Evolutionary conservation across 2,797 vertebrate species (phyloP), one percentile per base, ranked within the genome.

Genomic region (Bryconaethiops microstoma): DNA sequence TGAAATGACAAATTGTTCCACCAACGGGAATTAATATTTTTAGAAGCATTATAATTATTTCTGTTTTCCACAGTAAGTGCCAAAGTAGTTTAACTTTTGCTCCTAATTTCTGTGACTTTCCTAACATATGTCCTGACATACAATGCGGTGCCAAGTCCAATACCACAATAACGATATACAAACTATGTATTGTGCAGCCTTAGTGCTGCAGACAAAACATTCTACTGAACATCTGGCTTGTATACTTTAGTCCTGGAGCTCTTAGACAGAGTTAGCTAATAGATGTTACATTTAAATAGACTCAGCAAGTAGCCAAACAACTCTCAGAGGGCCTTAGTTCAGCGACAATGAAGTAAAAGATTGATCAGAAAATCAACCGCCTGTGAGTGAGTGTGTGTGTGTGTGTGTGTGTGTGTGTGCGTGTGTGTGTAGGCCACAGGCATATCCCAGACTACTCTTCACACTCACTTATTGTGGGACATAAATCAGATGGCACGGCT

Each of bases 401-500:
- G 60, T 64, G 60, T 50, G 23, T 40, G 63, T 57, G 55, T 60
- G 57, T 60, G 21, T 60, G 62, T 65, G 29, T 29, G 29, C 3
- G 29, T 29, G 29, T 29, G 29, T 29, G 29, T 74, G 70, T 23
- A 72, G 59, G 72, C 72, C 75, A 48, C 57, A 40, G 64, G 48
- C 55, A n/a, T 65, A 64, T 35, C 65, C 73, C 50, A 69, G 50
- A 69, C 79, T 70, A 29, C 83, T 48, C 65, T 75, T 84, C 83
- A 60, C 79, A 65, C 76, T 84, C 55, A 50, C 76, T 81, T 78
- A 78, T 71, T 65, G 71, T 57, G 48, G 72, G 71, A 57, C 76
- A 84, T 81, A 78, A 84, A 84, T 81, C 79, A 79, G 83, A 75
- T n/a, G 17, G 48, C 64, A 21, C 48, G 75, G 76, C 65, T 78